phyloP scores from a whole-genome alignment of 2,113 vertebrate genomes.

The Chlorodrepanis virens region DNA sequence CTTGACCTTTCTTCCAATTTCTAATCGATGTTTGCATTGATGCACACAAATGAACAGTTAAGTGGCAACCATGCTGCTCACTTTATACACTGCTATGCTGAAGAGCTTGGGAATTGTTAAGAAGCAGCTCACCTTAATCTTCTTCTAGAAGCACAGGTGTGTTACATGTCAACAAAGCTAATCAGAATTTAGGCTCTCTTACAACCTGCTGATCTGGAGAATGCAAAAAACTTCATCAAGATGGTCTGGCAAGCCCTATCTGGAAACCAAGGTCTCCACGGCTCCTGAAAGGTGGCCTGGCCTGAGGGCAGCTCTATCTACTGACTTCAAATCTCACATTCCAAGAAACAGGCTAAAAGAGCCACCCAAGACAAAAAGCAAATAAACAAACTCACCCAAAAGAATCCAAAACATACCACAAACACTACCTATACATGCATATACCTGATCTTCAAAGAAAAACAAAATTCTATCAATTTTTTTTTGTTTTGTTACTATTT shows the following conservation, averaged over 20 bases:
- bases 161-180: neutral
- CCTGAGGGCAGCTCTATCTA: neutral
- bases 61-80: neutral
- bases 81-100: too few species aligned
- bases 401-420: neutral
- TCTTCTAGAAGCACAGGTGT: neutral
- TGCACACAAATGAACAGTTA: neutral
- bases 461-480: fast-evolving
- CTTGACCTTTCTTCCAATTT: neutral
- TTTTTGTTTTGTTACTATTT: neutral
- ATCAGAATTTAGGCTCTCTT: neutral
- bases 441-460: neutral
- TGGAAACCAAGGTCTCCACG: neutral
- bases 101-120: neutral
- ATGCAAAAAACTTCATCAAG: fast-evolving
- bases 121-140: neutral
- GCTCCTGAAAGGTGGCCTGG: neutral
- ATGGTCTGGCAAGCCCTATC: neutral
- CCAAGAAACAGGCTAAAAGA: neutral
- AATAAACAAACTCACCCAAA: neutral
- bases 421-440: neutral
- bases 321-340: too few species aligned
- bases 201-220: neutral
- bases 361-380: neutral
- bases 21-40: too few species aligned